Evolutionary conservation across 1,140 invertebrate genomes (phyloP), one percentile per base, ranked within the genome.

Genomic region (Macrobrachium nipponense): DNA sequence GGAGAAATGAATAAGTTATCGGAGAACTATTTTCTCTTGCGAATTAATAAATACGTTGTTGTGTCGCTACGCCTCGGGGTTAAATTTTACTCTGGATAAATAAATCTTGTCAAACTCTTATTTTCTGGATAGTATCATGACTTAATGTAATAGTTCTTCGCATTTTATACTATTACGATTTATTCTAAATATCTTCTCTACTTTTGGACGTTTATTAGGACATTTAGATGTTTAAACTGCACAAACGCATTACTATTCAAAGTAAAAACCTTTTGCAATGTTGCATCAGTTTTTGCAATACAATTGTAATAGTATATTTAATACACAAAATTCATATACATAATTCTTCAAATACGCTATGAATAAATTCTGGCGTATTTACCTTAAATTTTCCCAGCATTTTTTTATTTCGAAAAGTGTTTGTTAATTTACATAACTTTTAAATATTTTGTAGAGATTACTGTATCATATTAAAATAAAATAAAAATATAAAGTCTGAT

Each of bases 211-310:
- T 51, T 51, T 51, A 51, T 51, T 51, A 10, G 3, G 51, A 51
- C 51, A 51, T 5, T 51, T 10, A 51, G 51, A 51, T 51, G 51
- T 51, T 51, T 51, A 51, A 10, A 10, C 12, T 51, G 51, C 7
- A 51, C 7, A 51, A 0, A 51, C 51, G 51, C 5, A 51, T 10
- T 8, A 58, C 18, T 43, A 44, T 80, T 78, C 83, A 73, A 79
- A 86, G 83, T 86, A 80, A 62, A 80, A 86, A 20, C 51, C 51
- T 73, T 60, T 73, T 51, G 59, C 62, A 14, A 44, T 27, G 72
- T 86, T 86, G 83, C 83, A 86, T 86, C 83, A 86, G 77, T 68
- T 72, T 86, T 23, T 62, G 83, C 77, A 86, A 72, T 80, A 44
- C 43, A 64, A n/a, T 76, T 76, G 8, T 14, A 18, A 58, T 73